These are phyloP conservation scores for Syrista parreyssii DNA, from an alignment of 2,888 invertebrate genomes.

Conservation along the genomic window DNA sequence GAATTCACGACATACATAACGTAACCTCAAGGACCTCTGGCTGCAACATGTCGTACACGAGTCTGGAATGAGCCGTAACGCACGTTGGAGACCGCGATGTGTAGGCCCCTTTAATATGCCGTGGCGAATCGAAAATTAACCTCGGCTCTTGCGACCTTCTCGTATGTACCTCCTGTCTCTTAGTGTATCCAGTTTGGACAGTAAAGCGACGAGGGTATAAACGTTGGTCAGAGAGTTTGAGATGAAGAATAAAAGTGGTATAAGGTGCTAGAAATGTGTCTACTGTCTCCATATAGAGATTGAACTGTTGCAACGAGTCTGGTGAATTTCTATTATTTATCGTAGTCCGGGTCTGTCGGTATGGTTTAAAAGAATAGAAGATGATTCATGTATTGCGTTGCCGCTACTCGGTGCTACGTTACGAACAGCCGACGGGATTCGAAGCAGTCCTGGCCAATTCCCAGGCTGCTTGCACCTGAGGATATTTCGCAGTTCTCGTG, in stretches of 20 bases:
- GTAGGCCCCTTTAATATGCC: not conserved
- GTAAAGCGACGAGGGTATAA: not conserved
- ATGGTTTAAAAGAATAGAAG: not conserved
- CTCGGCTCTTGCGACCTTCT: not conserved
- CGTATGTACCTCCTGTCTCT: not conserved
- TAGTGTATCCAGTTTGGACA: not conserved
- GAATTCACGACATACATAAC: not conserved
- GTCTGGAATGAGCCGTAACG: not conserved
- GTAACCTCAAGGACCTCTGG: constrained; percentile 11
- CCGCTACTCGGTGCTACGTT: not conserved
- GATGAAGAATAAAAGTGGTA: not conserved
- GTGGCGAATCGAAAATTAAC: not conserved
- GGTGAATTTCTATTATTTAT: not conserved
- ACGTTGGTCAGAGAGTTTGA: not conserved
- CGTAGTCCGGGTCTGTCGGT: not conserved
- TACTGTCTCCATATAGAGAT: not conserved
- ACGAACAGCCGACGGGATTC: not conserved
- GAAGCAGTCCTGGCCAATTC: not conserved
- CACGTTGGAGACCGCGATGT: not conserved
- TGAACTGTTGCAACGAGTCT: not conserved
- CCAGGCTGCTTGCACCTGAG: not conserved
- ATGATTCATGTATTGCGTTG: constrained; percentile 1
- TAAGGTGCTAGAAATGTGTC: not conserved
- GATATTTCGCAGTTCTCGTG: not conserved
- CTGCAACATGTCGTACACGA: constrained; percentile 1